Evolutionary conservation across 1,140 invertebrate species (phyloP).

Genomic region (Drosophila bocqueti): DNA sequence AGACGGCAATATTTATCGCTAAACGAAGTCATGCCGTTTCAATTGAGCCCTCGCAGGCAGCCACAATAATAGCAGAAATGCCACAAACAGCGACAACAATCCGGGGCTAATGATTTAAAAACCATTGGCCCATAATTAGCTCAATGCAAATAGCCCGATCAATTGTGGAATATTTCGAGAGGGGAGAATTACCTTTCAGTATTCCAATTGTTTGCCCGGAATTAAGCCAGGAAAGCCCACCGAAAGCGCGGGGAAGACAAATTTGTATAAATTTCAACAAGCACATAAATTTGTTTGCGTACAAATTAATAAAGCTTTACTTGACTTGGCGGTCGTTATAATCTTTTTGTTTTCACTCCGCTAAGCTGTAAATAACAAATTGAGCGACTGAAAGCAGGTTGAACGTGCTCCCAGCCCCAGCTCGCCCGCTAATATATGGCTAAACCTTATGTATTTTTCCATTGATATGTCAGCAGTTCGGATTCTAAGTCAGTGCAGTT

Average conservation of each 20-base stretch:
- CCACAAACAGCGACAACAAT: constrained; percentile 7
- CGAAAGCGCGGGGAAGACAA: constrained; percentile 1
- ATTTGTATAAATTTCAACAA: constrained; percentile 50
- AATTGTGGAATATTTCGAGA: constrained; percentile 25
- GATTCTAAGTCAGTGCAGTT: neutral
- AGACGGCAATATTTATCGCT: constrained; percentile 68
- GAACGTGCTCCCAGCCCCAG: constrained; percentile 49
- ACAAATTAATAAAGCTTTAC: constrained; percentile 63
- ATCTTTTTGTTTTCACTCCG: constrained; percentile 43
- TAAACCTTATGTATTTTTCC: constrained; percentile 33
- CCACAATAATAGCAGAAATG: constrained; percentile 31
- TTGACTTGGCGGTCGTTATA: constrained; percentile 34
- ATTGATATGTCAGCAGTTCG: constrained; percentile 22
- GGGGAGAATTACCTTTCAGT: neutral
- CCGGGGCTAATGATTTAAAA: constrained; percentile 34
- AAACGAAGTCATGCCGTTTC: constrained; percentile 82
- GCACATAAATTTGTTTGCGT: constrained; percentile 70
- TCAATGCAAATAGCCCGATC: constrained; percentile 30
- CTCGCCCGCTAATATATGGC: constrained; percentile 14
- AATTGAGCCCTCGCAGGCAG: constrained; percentile 65
- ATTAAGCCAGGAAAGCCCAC: constrained; percentile 1
- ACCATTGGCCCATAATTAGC: constrained; percentile 46
- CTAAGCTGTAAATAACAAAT: constrained; percentile 56
- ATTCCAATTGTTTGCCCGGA: constrained; percentile 43
- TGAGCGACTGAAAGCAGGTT: constrained; percentile 59